Evolutionary conservation across 2,797 vertebrate species (phyloP).

Genomic region (Rousettus madagascariensis): DNA sequence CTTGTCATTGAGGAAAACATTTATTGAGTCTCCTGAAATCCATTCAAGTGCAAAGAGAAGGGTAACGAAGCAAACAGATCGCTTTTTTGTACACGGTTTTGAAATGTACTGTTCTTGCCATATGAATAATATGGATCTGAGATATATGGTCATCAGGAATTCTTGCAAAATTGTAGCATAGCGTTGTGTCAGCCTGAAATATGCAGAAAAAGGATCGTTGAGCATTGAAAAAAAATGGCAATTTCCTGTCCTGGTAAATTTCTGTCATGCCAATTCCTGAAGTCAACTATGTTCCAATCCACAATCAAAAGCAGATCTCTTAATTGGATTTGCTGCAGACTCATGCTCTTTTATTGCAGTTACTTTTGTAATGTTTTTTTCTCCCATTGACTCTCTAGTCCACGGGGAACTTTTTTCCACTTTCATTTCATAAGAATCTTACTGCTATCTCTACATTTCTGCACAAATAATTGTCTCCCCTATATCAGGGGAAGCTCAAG

Average conservation of each 20-base stretch:
- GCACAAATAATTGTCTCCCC: background rate
- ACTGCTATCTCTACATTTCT: background rate
- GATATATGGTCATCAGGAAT: background rate
- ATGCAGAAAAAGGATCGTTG: background rate
- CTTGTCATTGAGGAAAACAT: conserved; percentile 36
- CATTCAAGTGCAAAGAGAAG: conserved; percentile 33
- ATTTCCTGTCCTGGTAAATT: background rate
- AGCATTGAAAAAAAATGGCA: background rate
- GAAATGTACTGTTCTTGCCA: background rate
- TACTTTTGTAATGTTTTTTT: background rate
- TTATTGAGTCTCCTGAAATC: conserved; percentile 48
- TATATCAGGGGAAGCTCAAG: background rate
- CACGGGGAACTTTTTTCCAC: background rate
- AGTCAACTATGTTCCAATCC: background rate
- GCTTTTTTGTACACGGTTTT: conserved; percentile 29
- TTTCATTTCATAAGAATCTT: background rate
- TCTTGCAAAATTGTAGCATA: background rate
- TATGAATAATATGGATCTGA: background rate
- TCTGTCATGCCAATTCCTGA: background rate
- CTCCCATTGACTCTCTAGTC: background rate
- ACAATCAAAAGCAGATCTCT: background rate
- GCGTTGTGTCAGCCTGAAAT: background rate
- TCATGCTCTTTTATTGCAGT: background rate
- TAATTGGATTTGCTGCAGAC: background rate
- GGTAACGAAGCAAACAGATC: conserved; percentile 3